A percentile compares a stretch with the other conserved stretches of the same genome.
phyloP scores from a whole-genome alignment of 2,797 vertebrate genomes.

The Oophaga sylvatica region DNA sequence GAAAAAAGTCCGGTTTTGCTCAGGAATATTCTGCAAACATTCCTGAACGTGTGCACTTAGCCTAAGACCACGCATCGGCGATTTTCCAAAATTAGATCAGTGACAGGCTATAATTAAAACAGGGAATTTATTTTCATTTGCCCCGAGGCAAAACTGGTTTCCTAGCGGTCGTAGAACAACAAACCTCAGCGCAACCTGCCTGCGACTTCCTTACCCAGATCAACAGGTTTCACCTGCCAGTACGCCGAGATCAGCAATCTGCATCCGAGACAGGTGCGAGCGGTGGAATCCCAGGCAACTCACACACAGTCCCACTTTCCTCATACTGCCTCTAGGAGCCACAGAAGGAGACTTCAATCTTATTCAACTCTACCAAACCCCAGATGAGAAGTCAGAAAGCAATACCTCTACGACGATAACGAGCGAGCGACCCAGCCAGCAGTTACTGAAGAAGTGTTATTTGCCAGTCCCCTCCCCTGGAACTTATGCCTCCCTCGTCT shows the following conservation, averaged over 20 bases:
- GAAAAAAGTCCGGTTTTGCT: too few species aligned
- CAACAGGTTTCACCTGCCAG: slow-evolving; percentile 1
- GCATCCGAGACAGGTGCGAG: slow-evolving; percentile 41
- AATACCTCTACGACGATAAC: slow-evolving; percentile 20
- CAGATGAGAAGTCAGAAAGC: not conserved
- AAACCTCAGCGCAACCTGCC: not conserved
- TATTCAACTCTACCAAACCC: too few species aligned
- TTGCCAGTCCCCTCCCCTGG: slow-evolving; percentile 50
- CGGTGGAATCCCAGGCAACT: slow-evolving; percentile 31
- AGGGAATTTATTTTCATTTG: too few species aligned
- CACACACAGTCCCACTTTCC: slow-evolving; percentile 13
- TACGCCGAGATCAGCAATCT: not conserved
- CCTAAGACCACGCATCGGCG: too few species aligned
- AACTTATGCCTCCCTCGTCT: slow-evolving; percentile 37
- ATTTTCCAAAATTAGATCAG: too few species aligned
- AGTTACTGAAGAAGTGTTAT: slow-evolving; percentile 39
- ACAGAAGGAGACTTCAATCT: not conserved
- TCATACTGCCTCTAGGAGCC: not conserved
- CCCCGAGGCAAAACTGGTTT: not conserved
- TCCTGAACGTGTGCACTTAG: too few species aligned
- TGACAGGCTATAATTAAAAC: too few species aligned
- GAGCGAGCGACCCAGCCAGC: not conserved
- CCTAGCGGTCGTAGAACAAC: not conserved
- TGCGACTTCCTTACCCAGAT: not conserved
- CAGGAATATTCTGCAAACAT: too few species aligned